Percentiles rank a stretch among this genome's conserved stretches.
Evolutionary conservation across 2,888 invertebrate genomes (phyloP).

Genomic region (Pammene fasciana): DNA sequence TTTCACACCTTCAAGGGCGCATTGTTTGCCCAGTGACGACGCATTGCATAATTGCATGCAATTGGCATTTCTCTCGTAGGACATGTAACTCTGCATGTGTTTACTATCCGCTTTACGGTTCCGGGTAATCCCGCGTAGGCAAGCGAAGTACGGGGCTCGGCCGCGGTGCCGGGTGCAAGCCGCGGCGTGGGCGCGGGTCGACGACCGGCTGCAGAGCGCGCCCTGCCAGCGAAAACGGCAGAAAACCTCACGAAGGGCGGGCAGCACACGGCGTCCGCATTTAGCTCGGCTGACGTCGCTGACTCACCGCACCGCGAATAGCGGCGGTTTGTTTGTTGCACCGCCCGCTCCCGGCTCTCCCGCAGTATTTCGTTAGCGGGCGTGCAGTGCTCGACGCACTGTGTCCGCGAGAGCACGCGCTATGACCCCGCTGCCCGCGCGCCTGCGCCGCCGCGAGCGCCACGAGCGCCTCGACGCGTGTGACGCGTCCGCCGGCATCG

Average conservation of each 20-base stretch:
- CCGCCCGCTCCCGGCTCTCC: slow-evolving; percentile 78
- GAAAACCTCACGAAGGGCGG: slow-evolving; percentile 81
- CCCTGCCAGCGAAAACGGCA: slow-evolving; percentile 77
- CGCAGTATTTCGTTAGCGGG: slow-evolving; percentile 73
- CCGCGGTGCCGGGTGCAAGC: slow-evolving; percentile 71
- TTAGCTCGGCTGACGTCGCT: slow-evolving; percentile 80
- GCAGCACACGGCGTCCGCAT: slow-evolving; percentile 80
- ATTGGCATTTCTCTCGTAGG: background rate
- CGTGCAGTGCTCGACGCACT: slow-evolving; percentile 74
- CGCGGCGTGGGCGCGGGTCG: slow-evolving; percentile 75
- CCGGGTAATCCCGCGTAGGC: slow-evolving; percentile 30
- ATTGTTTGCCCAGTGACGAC: slow-evolving; percentile 2
- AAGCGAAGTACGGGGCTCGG: slow-evolving; percentile 21
- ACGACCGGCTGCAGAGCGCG: slow-evolving; percentile 74
- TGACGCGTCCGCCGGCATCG: slow-evolving; percentile 83
- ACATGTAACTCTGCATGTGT: background rate
- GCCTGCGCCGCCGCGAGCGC: slow-evolving; percentile 58
- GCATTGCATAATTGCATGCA: slow-evolving; percentile 10
- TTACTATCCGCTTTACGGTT: slow-evolving; percentile 18
- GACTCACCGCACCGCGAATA: slow-evolving; percentile 81
- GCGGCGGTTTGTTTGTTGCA: slow-evolving; percentile 81
- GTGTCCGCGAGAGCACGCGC: slow-evolving; percentile 70
- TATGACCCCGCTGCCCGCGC: slow-evolving; percentile 76
- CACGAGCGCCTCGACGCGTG: slow-evolving; percentile 67
- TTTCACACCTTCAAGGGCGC: slow-evolving; percentile 11